phyloP scores from a whole-genome alignment of 2,113 vertebrate genomes.

The Elephas maximus region DNA sequence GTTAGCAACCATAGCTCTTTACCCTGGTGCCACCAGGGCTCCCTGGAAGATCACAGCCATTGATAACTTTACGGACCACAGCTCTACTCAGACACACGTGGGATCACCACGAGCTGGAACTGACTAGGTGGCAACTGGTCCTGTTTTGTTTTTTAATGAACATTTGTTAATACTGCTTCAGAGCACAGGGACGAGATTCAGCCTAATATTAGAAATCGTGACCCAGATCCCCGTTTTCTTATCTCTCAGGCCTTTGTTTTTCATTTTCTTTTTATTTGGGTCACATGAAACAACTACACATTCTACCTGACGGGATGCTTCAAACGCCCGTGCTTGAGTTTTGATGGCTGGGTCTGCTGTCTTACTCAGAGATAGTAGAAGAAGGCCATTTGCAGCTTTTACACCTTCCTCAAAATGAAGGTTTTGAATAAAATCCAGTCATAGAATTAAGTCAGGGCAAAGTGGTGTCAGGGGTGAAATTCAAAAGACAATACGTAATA shows the following conservation, averaged over 20 bases:
- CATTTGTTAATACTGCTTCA: not conserved
- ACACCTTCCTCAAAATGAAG: slow-evolving; percentile 84
- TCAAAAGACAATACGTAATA: slow-evolving; percentile 89
- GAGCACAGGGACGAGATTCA: not conserved
- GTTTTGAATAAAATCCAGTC: slow-evolving; percentile 90
- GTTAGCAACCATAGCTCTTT: too few species aligned
- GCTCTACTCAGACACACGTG: not conserved
- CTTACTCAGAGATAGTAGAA: slow-evolving; percentile 76
- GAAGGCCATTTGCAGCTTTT: slow-evolving; percentile 79
- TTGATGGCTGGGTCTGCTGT: slow-evolving; percentile 64
- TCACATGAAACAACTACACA: not conserved
- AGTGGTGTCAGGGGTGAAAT: slow-evolving; percentile 87
- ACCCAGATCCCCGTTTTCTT: not conserved
- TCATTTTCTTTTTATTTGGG: not conserved
- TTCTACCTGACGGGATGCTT: not conserved
- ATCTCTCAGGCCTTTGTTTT: not conserved
- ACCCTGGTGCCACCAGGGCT: too few species aligned
- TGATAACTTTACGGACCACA: not conserved
- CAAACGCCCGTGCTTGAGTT: not conserved
- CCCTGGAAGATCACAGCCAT: not conserved
- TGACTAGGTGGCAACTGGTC: not conserved
- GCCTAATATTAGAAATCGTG: not conserved
- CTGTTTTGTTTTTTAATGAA: not conserved
- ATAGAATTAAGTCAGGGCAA: slow-evolving; percentile 87
- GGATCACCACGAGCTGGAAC: not conserved